Base-by-base conservation (phyloP, 1,140 invertebrate species). In the Drosophila baimaii region DNA sequence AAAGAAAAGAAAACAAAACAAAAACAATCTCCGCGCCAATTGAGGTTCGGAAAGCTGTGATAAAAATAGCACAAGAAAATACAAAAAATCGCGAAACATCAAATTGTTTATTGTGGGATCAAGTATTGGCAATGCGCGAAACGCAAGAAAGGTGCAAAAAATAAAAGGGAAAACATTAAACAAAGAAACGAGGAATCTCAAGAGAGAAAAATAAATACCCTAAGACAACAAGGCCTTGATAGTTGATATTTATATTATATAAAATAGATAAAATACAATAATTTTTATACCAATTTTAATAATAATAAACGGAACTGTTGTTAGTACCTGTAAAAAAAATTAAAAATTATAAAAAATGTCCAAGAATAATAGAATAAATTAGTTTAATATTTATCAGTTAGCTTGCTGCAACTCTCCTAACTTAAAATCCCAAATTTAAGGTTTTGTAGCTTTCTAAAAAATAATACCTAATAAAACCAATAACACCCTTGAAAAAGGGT, bases 21-120 rank as follows among this genome's bases (percentile, higher is more conserved):
- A 69, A 51, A 43, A 39, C 15, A 37, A 58, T 70, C 68, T 71
- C 33, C n/a, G 25, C n/a, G 31, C 27, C 66, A 71, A 71, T 71
- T 71, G 68, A 21, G 21, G 51, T 57, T 57, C 49, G 39, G 12
- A 57, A 51, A 58, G 62, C 23, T 35, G 43, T 44, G 70, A 49
- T 75, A 75, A 65, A 75, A 75, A 76, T 76, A 76, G 72, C 72
- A 17, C 44, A 51, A 44, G 21, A 39, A 73, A 51, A 25, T 27
- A 76, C 27, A 21, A 17, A 52, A 52, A 76, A 65, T 76, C 46
- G 65, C 65, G 33, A 71, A 71, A 71, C 65, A 58, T 71, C 27
- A 58, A 71, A 71, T 47, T 39, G 51, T 71, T 70, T 70, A 41
- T 31, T 71, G 65, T 71, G 68, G 65, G 68, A 76, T 75, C 52